Evolutionary conservation across 2,113 vertebrate genomes (phyloP).

Genomic region (Colius striatus): DNA sequence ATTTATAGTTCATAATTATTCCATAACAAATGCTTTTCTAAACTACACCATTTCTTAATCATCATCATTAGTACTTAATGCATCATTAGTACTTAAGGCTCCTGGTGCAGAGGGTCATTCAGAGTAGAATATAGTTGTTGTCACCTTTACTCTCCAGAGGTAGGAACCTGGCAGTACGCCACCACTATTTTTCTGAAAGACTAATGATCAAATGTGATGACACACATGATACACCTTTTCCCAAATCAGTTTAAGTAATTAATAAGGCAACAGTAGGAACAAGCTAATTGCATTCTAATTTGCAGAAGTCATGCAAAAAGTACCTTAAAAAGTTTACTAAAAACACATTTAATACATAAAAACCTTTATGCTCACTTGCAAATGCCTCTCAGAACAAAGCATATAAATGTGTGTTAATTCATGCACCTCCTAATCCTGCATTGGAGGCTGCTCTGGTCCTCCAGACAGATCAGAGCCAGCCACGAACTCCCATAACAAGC

Average conservation of each 20-base stretch:
- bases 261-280: conserved; percentile 14
- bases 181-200: background rate
- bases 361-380: accelerated
- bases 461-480: background rate
- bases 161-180: background rate
- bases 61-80: background rate
- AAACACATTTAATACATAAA: background rate
- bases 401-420: accelerated
- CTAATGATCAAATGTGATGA: background rate
- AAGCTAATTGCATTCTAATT: background rate
- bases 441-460: background rate
- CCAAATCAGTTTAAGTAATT: conserved; percentile 31
- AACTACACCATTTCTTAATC: background rate
- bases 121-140: background rate
- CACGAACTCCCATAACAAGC: too few relatives aligned
- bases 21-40: background rate
- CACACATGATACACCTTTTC: background rate
- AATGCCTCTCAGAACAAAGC: background rate
- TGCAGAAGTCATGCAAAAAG: background rate
- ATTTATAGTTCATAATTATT: background rate
- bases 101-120: background rate
- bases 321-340: background rate
- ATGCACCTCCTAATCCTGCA: background rate
- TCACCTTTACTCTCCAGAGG: background rate
- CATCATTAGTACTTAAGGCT: background rate